Evolutionary conservation across 2,113 vertebrate species (phyloP).

Genomic region (Uria lomvia): DNA sequence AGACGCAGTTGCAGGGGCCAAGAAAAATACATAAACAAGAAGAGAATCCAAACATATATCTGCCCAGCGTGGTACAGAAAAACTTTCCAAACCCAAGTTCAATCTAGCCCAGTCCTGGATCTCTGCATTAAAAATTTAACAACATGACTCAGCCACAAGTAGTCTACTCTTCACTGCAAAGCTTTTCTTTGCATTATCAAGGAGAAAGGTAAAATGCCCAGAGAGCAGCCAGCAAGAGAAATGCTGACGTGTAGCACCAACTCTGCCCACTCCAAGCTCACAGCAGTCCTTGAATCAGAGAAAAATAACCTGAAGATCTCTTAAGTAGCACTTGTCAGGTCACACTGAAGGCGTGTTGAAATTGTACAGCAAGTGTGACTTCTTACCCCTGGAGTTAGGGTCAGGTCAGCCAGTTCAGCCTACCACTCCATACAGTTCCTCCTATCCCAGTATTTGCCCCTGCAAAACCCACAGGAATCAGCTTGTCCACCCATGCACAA

Average conservation of each 20-base stretch:
- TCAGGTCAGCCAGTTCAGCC: not conserved
- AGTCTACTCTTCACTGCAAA: not conserved
- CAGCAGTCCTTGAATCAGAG: not conserved
- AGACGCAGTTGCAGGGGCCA: conserved; percentile 22
- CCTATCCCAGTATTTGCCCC: not conserved
- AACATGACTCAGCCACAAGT: not conserved
- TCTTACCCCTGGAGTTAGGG: not conserved
- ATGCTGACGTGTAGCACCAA: not conserved
- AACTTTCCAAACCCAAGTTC: conserved; percentile 11
- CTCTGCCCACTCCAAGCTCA: not conserved
- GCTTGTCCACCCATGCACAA: not conserved
- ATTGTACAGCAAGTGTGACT: not conserved
- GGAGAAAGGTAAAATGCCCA: not conserved
- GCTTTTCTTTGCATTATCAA: not conserved
- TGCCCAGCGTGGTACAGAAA: conserved; percentile 37
- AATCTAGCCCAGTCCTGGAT: not conserved
- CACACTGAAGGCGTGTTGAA: not conserved
- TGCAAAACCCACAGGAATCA: not conserved
- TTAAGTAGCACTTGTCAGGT: not conserved
- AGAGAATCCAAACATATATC: conserved; percentile 63
- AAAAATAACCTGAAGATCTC: not conserved
- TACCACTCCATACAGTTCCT: not conserved
- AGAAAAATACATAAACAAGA: conserved; percentile 70
- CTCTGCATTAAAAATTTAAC: not conserved
- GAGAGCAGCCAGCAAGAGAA: not conserved